Evolutionary conservation across 1,140 invertebrate species (phyloP).

Genomic region (Orussus abietinus): DNA sequence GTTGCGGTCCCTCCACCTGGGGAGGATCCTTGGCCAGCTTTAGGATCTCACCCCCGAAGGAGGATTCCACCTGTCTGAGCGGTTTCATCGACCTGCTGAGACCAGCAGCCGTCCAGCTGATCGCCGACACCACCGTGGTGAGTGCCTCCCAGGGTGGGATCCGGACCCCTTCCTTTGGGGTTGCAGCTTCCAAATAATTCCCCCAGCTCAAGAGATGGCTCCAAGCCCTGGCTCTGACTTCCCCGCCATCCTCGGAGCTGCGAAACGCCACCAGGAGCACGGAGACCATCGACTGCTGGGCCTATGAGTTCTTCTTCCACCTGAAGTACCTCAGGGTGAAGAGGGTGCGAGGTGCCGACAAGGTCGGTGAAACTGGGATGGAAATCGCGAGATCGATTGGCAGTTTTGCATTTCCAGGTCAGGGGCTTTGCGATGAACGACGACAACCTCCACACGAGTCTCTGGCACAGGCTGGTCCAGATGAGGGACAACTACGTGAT

Average conservation of each 20-base stretch:
- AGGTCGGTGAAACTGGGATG: no score
- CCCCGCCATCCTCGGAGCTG: slow-evolving; percentile 21
- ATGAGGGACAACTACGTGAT: slow-evolving; percentile 43
- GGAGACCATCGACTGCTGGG: slow-evolving; percentile 44
- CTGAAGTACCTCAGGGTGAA: slow-evolving; percentile 37
- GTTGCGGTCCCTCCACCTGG: slow-evolving; percentile 31
- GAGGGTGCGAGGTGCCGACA: slow-evolving; percentile 24
- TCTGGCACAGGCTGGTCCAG: slow-evolving; percentile 39
- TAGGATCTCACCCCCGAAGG: slow-evolving; percentile 19
- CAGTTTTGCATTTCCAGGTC: no score
- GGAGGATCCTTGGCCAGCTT: slow-evolving; percentile 22
- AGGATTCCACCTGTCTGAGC: slow-evolving; percentile 31
- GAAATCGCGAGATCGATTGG: no score
- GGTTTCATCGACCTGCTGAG: slow-evolving; percentile 35
- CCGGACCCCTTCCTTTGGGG: not conserved
- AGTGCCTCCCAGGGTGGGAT: no score
- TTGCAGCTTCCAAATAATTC: slow-evolving; percentile 6
- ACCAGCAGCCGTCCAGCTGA: slow-evolving; percentile 36
- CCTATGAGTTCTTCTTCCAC: slow-evolving; percentile 44
- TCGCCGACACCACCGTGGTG: slow-evolving; percentile 37
- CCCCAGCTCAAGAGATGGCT: slow-evolving; percentile 43
- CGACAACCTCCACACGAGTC: slow-evolving; percentile 29
- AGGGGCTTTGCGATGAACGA: no score
- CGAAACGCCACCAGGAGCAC: slow-evolving; percentile 31
- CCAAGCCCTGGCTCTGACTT: slow-evolving; percentile 24